Percentiles rank a stretch among this genome's conserved stretches.
phyloP scores from a whole-genome alignment of 1,140 invertebrate species.

The Aphelenchoides fujianensis region DNA sequence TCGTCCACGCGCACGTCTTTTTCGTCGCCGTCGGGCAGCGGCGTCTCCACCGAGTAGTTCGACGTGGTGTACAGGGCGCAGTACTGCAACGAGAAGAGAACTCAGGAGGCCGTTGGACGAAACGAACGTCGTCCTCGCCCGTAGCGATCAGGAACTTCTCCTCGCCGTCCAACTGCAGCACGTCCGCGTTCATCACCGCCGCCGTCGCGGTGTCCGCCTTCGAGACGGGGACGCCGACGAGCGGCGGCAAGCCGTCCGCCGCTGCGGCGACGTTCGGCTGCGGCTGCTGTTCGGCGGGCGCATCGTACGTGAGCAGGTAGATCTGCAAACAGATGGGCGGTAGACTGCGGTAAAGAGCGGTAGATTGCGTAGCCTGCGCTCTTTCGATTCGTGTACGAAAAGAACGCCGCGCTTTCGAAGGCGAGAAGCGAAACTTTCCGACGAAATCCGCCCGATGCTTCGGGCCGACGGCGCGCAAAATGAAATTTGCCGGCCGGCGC shows the following conservation, averaged over 20 bases:
- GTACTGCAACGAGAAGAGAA: slow-evolving; percentile 6
- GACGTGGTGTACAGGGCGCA: neutral
- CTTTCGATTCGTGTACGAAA: too few relatives aligned
- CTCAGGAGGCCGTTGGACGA: neutral
- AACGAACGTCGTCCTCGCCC: neutral
- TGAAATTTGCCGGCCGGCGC: too few relatives aligned
- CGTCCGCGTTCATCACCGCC: slow-evolving; percentile 6
- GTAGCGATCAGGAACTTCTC: neutral
- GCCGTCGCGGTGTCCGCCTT: neutral
- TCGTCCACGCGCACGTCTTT: neutral
- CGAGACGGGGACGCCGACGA: neutral
- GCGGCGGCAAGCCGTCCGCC: neutral
- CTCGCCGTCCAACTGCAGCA: neutral
- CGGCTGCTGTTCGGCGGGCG: neutral
- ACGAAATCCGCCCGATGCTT: too few relatives aligned
- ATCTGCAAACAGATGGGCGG: slow-evolving; percentile 22
- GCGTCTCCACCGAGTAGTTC: neutral
- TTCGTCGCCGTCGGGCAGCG: neutral
- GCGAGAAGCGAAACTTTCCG: too few relatives aligned
- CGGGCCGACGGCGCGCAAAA: too few relatives aligned
- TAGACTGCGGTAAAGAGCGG: too few relatives aligned
- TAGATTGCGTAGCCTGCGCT: too few relatives aligned
- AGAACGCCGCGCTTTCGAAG: too few relatives aligned
- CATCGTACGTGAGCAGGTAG: slow-evolving; percentile 28
- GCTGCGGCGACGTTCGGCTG: too few relatives aligned